A percentile compares a stretch with the other conserved stretches of the same genome.
Evolutionary conservation across 2,797 vertebrate genomes (phyloP).

Genomic region (Poeciliopsis infans): DNA sequence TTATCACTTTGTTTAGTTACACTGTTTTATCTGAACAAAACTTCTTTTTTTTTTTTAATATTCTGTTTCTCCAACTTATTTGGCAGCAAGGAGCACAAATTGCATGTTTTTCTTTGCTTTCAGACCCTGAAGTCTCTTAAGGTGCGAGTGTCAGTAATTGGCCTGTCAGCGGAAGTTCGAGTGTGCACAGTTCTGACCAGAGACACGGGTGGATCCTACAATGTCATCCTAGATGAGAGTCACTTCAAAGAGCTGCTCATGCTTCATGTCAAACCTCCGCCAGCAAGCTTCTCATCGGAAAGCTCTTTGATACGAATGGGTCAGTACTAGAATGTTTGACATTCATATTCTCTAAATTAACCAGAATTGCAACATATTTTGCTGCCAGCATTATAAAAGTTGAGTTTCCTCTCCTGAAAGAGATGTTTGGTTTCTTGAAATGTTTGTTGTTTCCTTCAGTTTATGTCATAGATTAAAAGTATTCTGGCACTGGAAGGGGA

Average conservation of each 20-base stretch:
- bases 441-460: not conserved
- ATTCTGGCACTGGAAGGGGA: not conserved
- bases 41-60: not conserved
- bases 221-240: constrained; percentile 94
- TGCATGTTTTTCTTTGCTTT: not conserved
- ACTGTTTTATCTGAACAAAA: not conserved
- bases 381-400: not conserved
- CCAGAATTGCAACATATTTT: not conserved
- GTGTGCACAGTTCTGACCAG: constrained; percentile 93
- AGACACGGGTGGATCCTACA: constrained; percentile 93
- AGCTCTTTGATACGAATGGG: constrained; percentile 98
- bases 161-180: constrained; percentile 94
- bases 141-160: constrained; percentile 94
- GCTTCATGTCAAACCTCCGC: constrained; percentile 92
- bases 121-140: constrained; percentile 91
- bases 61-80: not conserved
- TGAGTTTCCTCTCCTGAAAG: not conserved
- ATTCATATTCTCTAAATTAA: not conserved
- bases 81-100: not conserved
- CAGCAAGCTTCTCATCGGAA: constrained; percentile 90
- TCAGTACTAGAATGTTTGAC: constrained; percentile 65
- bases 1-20: no score
- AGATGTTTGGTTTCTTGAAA: not conserved
- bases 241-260: constrained; percentile 94
- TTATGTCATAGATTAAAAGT: not conserved